Conservation (phyloP, 2,113 vertebrate genomes). For the Rhynchomys soricoides region DNA sequence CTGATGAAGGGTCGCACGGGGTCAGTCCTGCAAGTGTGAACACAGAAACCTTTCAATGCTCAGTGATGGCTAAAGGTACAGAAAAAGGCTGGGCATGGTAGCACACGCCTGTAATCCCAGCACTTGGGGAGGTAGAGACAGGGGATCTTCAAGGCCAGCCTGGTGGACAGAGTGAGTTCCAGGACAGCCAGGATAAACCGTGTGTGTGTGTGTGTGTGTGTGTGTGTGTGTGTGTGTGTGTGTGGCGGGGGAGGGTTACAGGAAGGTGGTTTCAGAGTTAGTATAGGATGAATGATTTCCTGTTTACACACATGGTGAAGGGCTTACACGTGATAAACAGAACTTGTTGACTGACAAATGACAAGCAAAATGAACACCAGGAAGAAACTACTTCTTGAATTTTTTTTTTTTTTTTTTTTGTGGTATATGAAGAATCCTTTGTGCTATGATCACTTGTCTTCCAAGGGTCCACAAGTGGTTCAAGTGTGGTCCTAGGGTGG, state of each 20-base stretch:
- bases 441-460: background rate
- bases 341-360: background rate
- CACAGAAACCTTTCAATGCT: background rate
- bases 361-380: background rate
- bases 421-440: background rate
- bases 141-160: background rate
- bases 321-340: background rate
- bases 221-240: no score
- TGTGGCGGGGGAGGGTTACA: background rate
- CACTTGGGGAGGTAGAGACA: background rate
- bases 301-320: background rate
- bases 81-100: background rate
- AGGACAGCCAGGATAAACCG: background rate
- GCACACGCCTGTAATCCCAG: background rate
- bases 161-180: background rate
- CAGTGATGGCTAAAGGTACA: background rate
- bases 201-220: background rate
- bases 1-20: conserved; percentile 98
- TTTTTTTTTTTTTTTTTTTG: background rate
- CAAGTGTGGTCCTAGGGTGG: background rate
- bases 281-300: background rate
- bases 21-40: conserved; percentile 88
- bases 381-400: background rate
- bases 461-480: background rate
- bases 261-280: background rate